Conservation (phyloP, 2,113 vertebrate genomes). For the Boulengeromyrus knoepffleri region DNA sequence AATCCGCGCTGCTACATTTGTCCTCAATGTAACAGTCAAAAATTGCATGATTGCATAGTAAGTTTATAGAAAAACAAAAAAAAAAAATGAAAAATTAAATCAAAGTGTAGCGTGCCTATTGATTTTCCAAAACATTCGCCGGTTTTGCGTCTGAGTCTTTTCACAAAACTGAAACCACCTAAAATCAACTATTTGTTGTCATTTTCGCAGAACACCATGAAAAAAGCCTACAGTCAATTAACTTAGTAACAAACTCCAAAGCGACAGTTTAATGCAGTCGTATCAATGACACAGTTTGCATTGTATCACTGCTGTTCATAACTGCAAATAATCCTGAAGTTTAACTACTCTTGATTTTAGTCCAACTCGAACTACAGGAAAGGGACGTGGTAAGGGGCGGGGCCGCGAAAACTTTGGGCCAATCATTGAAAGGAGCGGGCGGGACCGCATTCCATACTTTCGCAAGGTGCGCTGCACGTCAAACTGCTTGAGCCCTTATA, state of each 20-base stretch:
- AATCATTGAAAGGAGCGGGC: constrained; percentile 47
- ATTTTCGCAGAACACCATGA: neutral
- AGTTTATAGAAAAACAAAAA: neutral
- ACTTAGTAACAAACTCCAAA: neutral
- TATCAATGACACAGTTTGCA: neutral
- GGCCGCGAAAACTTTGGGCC: constrained; percentile 53
- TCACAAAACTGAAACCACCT: neutral
- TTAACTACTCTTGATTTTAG: constrained; percentile 19
- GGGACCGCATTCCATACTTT: constrained; percentile 29
- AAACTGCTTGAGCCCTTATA: too few species aligned
- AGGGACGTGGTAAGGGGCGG: constrained; percentile 35
- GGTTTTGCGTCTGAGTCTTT: neutral
- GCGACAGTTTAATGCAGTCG: neutral
- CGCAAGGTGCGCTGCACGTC: neutral
- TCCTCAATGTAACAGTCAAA: neutral
- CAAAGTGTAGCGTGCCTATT: neutral
- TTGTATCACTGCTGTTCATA: neutral
- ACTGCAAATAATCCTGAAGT: constrained; percentile 8
- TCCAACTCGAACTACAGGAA: constrained; percentile 25
- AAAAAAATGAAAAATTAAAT: neutral
- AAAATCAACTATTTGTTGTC: neutral
- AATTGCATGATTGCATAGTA: neutral
- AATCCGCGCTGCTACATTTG: neutral
- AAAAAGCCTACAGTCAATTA: neutral
- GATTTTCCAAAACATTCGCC: neutral